These are phyloP conservation scores for Cheilosia vernalis DNA, from an alignment of 2,888 invertebrate genomes.

Conservation along the genomic window DNA sequence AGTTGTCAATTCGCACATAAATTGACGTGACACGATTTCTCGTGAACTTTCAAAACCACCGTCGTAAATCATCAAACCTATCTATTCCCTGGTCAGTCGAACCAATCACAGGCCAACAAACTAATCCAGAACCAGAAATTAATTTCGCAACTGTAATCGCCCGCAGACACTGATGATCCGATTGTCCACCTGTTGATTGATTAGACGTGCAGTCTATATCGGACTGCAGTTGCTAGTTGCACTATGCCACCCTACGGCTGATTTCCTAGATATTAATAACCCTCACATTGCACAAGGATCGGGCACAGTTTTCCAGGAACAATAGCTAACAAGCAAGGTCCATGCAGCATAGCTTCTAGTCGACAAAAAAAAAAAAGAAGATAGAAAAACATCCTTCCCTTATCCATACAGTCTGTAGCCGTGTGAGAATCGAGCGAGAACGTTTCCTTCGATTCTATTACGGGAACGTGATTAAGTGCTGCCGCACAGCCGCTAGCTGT, in stretches of 20 bases:
- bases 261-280: conserved; percentile 55
- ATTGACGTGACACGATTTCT: conserved; percentile 64
- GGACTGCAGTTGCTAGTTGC: conserved; percentile 1
- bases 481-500: conserved; percentile 65
- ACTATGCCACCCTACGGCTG: conserved; percentile 20
- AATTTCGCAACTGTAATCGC: conserved; percentile 69
- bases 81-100: conserved; percentile 24
- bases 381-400: conserved; percentile 26
- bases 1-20: conserved; percentile 55
- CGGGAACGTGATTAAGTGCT: conserved; percentile 73
- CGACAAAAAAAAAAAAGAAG: conserved; percentile 16
- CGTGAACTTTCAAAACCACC: conserved; percentile 11
- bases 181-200: conserved; percentile 73
- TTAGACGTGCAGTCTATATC: conserved; percentile 62
- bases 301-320: conserved; percentile 38
- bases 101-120: conserved; percentile 63
- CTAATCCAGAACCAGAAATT: conserved; percentile 70
- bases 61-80: conserved; percentile 53
- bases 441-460: conserved; percentile 64
- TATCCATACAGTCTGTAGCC: not conserved
- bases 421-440: conserved; percentile 47
- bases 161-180: conserved; percentile 72
- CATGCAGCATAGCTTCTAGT: conserved; percentile 50
- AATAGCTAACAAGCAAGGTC: conserved; percentile 63
- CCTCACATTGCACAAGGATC: conserved; percentile 47